phyloP scores from a whole-genome alignment of 1,140 invertebrate species.

The Harlomillsia oculata region DNA sequence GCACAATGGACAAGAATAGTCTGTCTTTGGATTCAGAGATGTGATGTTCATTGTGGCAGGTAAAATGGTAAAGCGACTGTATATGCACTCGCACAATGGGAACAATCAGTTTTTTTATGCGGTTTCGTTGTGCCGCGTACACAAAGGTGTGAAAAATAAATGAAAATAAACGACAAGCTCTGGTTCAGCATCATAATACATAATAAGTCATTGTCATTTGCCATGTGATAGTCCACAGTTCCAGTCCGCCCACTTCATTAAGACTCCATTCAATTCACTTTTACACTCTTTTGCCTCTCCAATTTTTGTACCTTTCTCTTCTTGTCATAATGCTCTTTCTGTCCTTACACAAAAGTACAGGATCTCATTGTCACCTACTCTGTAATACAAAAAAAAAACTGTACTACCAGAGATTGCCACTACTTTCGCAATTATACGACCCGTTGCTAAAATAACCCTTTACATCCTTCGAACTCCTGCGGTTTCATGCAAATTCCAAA shows the following conservation, averaged over 20 bases:
- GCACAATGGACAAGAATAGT: slow-evolving; percentile 9
- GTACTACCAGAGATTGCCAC: no score
- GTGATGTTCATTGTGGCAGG: slow-evolving; percentile 4
- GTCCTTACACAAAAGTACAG: slow-evolving; percentile 9
- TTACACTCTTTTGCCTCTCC: slow-evolving; percentile 7
- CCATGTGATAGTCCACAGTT: slow-evolving; percentile 22
- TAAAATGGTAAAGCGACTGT: slow-evolving; percentile 15
- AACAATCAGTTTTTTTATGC: slow-evolving; percentile 33
- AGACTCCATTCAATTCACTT: slow-evolving; percentile 33
- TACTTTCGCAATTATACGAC: no score
- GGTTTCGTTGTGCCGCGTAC: background rate
- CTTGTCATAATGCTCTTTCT: slow-evolving; percentile 6
- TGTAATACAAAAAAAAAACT: no score
- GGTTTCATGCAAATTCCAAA: no score
- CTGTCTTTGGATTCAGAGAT: slow-evolving; percentile 1
- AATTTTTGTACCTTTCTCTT: slow-evolving; percentile 2
- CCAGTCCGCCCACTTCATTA: slow-evolving; percentile 34
- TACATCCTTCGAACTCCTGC: no score
- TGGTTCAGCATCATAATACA: slow-evolving; percentile 28
- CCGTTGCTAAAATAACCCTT: no score
- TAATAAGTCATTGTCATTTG: slow-evolving; percentile 34
- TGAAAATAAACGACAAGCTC: slow-evolving; percentile 25
- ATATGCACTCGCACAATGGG: slow-evolving; percentile 26
- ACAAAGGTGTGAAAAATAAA: slow-evolving; percentile 29
- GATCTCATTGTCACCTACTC: no score